Evolutionary conservation across 1,140 invertebrate genomes (phyloP).

Genomic region (Oryctes rhinoceros): DNA sequence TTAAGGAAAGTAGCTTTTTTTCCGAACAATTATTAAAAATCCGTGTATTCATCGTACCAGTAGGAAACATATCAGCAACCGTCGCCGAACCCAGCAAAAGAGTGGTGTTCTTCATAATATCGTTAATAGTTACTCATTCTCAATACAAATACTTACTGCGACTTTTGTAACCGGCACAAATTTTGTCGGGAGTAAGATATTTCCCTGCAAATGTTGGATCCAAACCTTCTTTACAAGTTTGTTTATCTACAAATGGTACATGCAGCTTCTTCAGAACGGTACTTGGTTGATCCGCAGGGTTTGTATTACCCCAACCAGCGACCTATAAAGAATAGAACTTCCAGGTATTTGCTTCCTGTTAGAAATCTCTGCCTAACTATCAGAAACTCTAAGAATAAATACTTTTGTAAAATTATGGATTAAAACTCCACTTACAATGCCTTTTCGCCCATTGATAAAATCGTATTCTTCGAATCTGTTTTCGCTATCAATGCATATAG

Average conservation of each 20-base stretch:
- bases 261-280: neutral
- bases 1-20: too few relatives aligned
- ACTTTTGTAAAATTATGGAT: neutral
- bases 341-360: too few relatives aligned
- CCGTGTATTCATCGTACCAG: too few relatives aligned
- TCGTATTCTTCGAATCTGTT: neutral
- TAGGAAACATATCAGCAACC: too few relatives aligned
- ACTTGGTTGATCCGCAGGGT: neutral
- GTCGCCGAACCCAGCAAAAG: too few relatives aligned
- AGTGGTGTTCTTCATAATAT: too few relatives aligned
- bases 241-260: neutral
- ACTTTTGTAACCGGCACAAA: neutral
- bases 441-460: neutral
- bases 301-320: neutral
- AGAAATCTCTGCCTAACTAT: too few relatives aligned
- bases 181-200: neutral
- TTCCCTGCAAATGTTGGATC: neutral
- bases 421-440: conserved; percentile 8
- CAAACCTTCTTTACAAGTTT: neutral
- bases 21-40: too few relatives aligned
- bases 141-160: neutral
- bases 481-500: conserved; percentile 60
- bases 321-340: neutral
- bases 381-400: neutral
- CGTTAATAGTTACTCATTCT: too few relatives aligned